Conservation (phyloP, 2,113 vertebrate species). For the Centrocercus urophasianus region DNA sequence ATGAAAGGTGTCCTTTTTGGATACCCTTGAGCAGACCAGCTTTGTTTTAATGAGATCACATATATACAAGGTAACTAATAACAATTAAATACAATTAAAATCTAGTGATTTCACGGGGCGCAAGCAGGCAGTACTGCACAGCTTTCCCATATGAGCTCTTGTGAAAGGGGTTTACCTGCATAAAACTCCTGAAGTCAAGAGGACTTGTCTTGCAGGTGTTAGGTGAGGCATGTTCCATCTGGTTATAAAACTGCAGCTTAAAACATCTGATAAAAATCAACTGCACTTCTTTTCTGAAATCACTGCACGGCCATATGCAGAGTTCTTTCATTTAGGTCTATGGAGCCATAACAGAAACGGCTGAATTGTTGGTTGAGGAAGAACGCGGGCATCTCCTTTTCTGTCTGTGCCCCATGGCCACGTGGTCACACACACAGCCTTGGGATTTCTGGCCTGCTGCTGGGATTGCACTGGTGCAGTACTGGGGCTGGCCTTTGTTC, state of each 20-base stretch:
- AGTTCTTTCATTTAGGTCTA: neutral
- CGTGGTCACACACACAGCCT: fast-evolving
- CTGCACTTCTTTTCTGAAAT: neutral
- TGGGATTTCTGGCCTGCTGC: neutral
- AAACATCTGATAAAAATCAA: slow-evolving; percentile 56
- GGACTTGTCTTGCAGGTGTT: neutral
- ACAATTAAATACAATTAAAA: neutral
- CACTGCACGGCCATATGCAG: neutral
- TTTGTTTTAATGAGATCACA: neutral
- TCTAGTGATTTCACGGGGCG: neutral
- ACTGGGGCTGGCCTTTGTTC: neutral
- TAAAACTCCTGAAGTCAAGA: neutral
- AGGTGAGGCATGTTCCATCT: neutral
- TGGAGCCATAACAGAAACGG: neutral
- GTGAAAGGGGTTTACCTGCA: neutral
- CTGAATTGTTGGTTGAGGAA: fast-evolving
- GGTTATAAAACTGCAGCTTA: neutral
- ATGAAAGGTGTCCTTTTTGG: neutral
- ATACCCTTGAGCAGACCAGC: neutral
- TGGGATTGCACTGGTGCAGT: neutral
- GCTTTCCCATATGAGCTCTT: neutral
- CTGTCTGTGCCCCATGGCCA: fast-evolving
- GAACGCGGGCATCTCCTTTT: neutral
- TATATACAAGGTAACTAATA: neutral
- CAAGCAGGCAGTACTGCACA: neutral